Conservation (phyloP, 2,888 invertebrate species). For the Hemistola chrysoprasaria region DNA sequence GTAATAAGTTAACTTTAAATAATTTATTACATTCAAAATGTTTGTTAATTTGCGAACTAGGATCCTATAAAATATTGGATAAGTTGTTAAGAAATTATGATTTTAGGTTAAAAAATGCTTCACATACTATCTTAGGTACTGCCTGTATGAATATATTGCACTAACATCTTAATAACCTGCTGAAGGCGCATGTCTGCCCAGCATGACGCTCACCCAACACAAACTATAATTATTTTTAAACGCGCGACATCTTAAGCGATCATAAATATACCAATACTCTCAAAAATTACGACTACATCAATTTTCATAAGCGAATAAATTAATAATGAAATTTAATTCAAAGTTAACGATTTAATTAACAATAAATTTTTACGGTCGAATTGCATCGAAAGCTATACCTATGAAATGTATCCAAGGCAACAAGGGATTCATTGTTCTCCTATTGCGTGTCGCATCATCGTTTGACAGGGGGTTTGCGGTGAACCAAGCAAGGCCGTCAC, state of each 20-base stretch:
- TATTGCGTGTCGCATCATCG: conserved; percentile 46
- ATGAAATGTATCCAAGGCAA: conserved; percentile 25
- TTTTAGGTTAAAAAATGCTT: too few species aligned
- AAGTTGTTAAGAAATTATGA: too few species aligned
- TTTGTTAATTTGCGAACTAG: too few species aligned
- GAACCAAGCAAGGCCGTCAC: conserved; percentile 67
- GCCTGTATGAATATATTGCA: conserved; percentile 23
- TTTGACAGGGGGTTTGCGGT: conserved; percentile 68
- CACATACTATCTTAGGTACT: conserved; percentile 1
- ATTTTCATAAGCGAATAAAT: conserved; percentile 48
- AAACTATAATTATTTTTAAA: conserved; percentile 69
- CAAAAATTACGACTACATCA: conserved; percentile 50
- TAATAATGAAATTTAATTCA: conserved; percentile 36
- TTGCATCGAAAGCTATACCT: too few species aligned
- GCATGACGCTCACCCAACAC: conserved; percentile 67
- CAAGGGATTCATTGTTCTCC: conserved; percentile 38
- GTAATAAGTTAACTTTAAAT: too few species aligned
- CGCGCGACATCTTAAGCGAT: conserved; percentile 64
- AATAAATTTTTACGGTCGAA: conserved; percentile 33
- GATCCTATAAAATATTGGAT: too few species aligned
- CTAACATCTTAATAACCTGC: conserved; percentile 74
- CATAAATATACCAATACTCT: conserved; percentile 46
- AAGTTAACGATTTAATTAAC: conserved; percentile 32
- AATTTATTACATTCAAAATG: too few species aligned
- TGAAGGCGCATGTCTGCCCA: conserved; percentile 71